These are phyloP conservation scores for Electrona antarctica DNA, from an alignment of 2,113 vertebrate genomes.

Conservation along the genomic window DNA sequence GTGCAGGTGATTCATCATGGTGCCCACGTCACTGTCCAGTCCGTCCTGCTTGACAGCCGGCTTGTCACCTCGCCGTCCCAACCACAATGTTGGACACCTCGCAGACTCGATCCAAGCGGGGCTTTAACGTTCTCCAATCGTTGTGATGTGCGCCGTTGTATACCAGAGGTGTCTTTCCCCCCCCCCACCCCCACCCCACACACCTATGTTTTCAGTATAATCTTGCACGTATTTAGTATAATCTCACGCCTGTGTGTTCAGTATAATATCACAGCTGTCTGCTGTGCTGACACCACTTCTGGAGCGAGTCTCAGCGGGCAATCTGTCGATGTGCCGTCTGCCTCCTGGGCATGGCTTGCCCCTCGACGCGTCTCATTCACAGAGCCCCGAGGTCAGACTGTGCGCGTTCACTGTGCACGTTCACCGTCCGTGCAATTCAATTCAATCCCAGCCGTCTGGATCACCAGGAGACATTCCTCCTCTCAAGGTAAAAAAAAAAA, in stretches of 20 bases:
- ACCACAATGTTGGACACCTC: neutral
- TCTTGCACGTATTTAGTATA: too few relatives aligned
- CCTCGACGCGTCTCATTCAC: too few relatives aligned
- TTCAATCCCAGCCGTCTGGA: conserved; percentile 23
- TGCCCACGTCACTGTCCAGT: neutral
- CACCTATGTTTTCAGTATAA: too few relatives aligned
- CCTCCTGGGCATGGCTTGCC: too few relatives aligned
- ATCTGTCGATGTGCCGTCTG: too few relatives aligned
- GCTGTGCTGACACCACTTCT: too few relatives aligned
- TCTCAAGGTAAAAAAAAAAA: too few relatives aligned
- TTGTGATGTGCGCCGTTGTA: neutral
- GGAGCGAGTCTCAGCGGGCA: too few relatives aligned
- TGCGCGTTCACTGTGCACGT: neutral
- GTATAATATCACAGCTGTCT: too few relatives aligned
- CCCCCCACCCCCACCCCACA: too few relatives aligned
- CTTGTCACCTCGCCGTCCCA: neutral
- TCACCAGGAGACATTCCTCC: neutral
- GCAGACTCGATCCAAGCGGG: neutral
- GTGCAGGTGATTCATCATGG: conserved; percentile 92
- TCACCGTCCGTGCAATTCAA: conserved; percentile 35
- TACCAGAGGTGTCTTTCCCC: too few relatives aligned
- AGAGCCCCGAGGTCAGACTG: neutral
- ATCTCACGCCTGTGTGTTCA: too few relatives aligned
- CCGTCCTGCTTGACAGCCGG: neutral
- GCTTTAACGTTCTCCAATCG: neutral